Evolutionary conservation across 1,140 invertebrate species (phyloP).

Genomic region (Caenorhabditis inopinata): DNA sequence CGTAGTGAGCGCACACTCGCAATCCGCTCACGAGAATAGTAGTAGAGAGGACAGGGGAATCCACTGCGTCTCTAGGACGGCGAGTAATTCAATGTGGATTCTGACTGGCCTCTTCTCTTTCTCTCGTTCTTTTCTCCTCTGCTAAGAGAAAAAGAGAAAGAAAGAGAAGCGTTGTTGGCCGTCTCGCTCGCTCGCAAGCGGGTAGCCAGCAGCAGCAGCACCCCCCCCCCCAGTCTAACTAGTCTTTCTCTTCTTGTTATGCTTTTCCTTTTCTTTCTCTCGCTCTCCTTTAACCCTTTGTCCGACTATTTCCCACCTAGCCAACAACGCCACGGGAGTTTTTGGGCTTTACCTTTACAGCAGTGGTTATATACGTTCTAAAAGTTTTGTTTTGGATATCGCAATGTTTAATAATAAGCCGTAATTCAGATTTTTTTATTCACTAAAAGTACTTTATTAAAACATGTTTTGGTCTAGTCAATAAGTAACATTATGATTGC

Average conservation of each 20-base stretch:
- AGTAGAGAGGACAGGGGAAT: not conserved
- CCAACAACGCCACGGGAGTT: not conserved
- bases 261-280: not conserved
- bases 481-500: no score
- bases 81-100: constrained; percentile 16
- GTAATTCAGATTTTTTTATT: no score
- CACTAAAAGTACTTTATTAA: no score
- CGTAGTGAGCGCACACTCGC: not conserved
- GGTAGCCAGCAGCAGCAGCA: not conserved
- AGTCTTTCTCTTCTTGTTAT: not conserved
- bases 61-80: not conserved
- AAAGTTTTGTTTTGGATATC: no score
- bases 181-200: constrained; percentile 8
- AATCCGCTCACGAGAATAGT: not conserved
- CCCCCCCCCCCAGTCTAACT: not conserved
- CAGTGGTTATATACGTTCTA: not conserved
- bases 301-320: not conserved
- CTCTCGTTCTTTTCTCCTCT: not conserved
- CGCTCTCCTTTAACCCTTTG: not conserved
- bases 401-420: no score
- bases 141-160: no score
- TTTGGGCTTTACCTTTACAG: not conserved
- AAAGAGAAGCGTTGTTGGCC: constrained; percentile 7
- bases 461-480: no score
- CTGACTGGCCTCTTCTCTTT: not conserved